Evolutionary conservation across 2,888 invertebrate species (phyloP).

Genomic region (Aproaerema taeniolella): DNA sequence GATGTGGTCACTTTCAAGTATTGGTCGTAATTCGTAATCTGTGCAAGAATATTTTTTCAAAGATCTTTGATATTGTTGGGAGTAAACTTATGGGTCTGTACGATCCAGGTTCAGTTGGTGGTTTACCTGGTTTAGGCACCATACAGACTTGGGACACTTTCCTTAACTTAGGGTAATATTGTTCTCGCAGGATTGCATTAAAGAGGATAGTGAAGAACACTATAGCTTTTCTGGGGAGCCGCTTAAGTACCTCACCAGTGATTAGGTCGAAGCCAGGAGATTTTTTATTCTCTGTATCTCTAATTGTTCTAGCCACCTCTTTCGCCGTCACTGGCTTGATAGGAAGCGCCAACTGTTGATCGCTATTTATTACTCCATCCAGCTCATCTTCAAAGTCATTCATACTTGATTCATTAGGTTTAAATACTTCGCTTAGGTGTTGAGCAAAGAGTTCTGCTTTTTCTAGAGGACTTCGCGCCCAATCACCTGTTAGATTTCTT

Average conservation of each 20-base stretch:
- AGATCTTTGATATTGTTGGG: not conserved
- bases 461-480: not conserved
- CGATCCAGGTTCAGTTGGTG: not conserved
- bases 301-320: not conserved
- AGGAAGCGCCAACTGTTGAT: not conserved
- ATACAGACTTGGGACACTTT: not conserved
- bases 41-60: conserved; percentile 2
- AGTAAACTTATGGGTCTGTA: conserved; percentile 1
- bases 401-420: not conserved
- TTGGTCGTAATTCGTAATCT: no score
- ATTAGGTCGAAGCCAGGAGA: not conserved
- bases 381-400: not conserved
- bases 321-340: not conserved
- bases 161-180: not conserved
- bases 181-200: not conserved
- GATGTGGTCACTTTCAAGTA: no score
- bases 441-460: conserved; percentile 1
- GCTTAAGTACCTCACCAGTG: not conserved
- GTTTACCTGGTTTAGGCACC: not conserved
- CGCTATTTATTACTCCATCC: not conserved
- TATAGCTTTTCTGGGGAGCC: not conserved
- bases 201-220: not conserved
- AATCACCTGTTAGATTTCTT: not conserved
- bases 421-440: not conserved
- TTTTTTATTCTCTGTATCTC: not conserved